These are phyloP conservation scores for Phoebastria nigripes DNA, from an alignment of 2,797 vertebrate species.

Conservation along the genomic window DNA sequence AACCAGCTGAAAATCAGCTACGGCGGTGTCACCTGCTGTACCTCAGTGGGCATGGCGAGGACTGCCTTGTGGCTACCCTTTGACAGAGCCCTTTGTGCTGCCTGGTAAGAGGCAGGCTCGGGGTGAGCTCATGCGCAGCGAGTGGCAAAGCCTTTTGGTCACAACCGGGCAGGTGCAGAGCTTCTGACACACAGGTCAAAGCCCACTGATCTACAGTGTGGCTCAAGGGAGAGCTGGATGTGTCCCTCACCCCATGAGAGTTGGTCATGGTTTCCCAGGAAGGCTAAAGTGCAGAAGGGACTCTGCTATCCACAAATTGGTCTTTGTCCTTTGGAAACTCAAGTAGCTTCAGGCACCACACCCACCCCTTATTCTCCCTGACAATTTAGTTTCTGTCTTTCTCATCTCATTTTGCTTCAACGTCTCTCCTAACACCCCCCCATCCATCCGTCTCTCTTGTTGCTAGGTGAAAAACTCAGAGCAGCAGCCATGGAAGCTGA, in stretches of 20 bases:
- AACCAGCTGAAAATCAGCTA: neutral
- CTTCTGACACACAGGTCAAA: neutral
- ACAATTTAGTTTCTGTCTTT: slow-evolving; percentile 40
- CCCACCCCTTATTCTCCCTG: neutral
- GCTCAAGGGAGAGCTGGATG: neutral
- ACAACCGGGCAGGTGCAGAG: neutral
- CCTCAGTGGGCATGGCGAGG: neutral
- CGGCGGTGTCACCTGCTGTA: neutral
- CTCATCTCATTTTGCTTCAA: slow-evolving; percentile 23
- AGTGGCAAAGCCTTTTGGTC: neutral
- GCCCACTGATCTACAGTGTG: neutral
- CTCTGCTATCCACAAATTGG: neutral
- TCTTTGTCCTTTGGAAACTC: neutral
- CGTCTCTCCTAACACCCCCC: neutral
- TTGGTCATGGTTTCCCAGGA: neutral
- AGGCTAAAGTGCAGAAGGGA: neutral
- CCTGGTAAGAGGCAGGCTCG: neutral
- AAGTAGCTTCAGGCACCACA: neutral
- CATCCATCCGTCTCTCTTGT: slow-evolving; percentile 34
- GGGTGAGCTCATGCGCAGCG: neutral
- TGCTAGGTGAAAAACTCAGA: slow-evolving; percentile 62
- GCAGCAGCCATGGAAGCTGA: slow-evolving; percentile 48
- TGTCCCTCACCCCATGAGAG: neutral
- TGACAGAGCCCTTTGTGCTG: neutral
- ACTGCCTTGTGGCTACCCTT: neutral